Base-by-base conservation (phyloP, 2,888 invertebrate species). In the Orchesella flavescens region DNA sequence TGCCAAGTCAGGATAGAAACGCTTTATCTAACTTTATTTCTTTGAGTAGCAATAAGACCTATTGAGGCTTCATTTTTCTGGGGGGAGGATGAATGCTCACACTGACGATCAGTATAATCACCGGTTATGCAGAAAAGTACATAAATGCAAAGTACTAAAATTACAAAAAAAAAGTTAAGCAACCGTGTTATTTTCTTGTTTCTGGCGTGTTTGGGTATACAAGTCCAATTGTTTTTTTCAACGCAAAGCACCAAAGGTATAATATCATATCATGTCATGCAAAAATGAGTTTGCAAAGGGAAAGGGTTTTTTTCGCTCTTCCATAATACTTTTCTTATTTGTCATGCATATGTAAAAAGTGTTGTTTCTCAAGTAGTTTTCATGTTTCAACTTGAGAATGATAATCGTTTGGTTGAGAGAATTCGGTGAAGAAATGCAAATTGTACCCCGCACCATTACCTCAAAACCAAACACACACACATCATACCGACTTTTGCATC, bases 371-470 rank as follows among this genome's bases (percentile, higher is more conserved):
- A 44, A 65, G 65, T 44, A n/a, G 17, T 21, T 43, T 17, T 34
- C 65, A 65, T 65, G 65, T 65, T 65, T 44, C 15, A 65, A 9
- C 43, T 23, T 10, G 24, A 23, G 15, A 34, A 23, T 10, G 23
- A 23, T 23, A 15, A 63, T 63, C n/a, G n/a, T 34, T 5, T 13
- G 13, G 34, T 34, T 34, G 34, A 34, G 34, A 34, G 34, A 34
- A 65, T 24, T 65, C 44, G 19, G 65, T 19, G 65, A 43, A 65
- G 43, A 44, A 44, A 65, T 65, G 65, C 65, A 44, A 65, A 65
- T 65, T 65, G 44, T 65, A 44, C 9, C 43, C 65, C 23, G 65
- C 65, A 65, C 44, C 59, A 63, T 21, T 21, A 49, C 49, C 15
- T 49, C 49, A 12, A 12, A 49, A 49, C 49, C 49, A n/a, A 49